Percentiles rank a stretch among this genome's conserved stretches.
phyloP scores from a whole-genome alignment of 2,888 invertebrate species.

The Agrypnus murinus region DNA sequence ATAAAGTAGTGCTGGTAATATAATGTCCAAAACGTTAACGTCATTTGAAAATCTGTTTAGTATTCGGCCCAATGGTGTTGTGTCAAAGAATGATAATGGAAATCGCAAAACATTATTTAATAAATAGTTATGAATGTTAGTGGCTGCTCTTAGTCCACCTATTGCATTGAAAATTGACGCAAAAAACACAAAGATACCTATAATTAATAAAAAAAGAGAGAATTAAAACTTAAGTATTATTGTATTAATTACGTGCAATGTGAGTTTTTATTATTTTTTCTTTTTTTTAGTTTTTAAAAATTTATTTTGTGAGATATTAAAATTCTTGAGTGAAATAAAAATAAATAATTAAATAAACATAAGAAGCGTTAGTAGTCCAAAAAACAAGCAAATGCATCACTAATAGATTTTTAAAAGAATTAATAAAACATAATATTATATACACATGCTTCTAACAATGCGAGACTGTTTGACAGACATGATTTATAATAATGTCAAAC shows the following conservation, averaged over 20 bases:
- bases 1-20: slow-evolving; percentile 68
- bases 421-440: too few species aligned
- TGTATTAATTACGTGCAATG: slow-evolving; percentile 40
- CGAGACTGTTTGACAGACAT: too few species aligned
- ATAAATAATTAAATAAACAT: slow-evolving; percentile 9
- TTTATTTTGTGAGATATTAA: slow-evolving; percentile 15
- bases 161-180: slow-evolving; percentile 69
- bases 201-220: slow-evolving; percentile 58
- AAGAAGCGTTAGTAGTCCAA: slow-evolving; percentile 16
- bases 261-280: slow-evolving; percentile 20
- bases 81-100: slow-evolving; percentile 77
- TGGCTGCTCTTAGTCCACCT: slow-evolving; percentile 69
- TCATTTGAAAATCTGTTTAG: slow-evolving; percentile 77
- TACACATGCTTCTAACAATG: too few species aligned
- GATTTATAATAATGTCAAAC: too few species aligned
- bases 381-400: slow-evolving; percentile 19
- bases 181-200: slow-evolving; percentile 67
- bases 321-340: not conserved
- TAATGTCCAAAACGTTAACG: slow-evolving; percentile 74
- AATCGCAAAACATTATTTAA: slow-evolving; percentile 72
- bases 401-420: not conserved
- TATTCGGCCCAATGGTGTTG: slow-evolving; percentile 77
- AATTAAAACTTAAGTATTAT: not conserved
- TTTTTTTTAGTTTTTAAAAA: slow-evolving; percentile 8
- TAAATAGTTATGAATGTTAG: slow-evolving; percentile 71